These are phyloP conservation scores for Apistogramma diplotaenia DNA, from an alignment of 2,113 vertebrate genomes.

Conservation along the genomic window DNA sequence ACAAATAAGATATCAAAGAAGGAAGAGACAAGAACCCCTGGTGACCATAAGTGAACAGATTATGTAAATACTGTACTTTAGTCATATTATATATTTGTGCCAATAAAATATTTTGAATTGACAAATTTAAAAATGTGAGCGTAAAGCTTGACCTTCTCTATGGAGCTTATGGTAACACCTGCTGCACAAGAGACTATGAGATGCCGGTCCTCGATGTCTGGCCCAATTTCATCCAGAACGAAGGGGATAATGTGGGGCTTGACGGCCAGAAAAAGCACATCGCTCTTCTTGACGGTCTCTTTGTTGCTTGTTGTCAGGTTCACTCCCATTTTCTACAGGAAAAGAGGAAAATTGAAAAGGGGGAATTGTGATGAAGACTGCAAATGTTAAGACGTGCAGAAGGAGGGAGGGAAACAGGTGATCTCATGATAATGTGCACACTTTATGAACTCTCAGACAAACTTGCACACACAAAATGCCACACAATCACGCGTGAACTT, in stretches of 20 bases:
- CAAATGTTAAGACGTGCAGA: not conserved
- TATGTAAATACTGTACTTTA: not conserved
- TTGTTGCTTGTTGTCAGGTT: slow-evolving; percentile 94
- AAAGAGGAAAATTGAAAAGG: rapidly evolving
- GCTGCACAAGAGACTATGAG: slow-evolving; percentile 95
- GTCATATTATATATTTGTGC: not conserved
- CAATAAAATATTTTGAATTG: not conserved
- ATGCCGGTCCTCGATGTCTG: slow-evolving; percentile 89
- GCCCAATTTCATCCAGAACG: slow-evolving; percentile 94
- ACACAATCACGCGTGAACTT: not conserved
- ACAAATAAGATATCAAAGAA: too few species aligned
- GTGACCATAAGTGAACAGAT: too few species aligned
- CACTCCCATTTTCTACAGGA: slow-evolving; percentile 88
- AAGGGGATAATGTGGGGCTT: slow-evolving; percentile 98
- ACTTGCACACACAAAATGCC: not conserved
- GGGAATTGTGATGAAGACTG: not conserved
- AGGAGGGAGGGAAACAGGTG: not conserved
- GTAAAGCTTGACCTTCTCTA: slow-evolving; percentile 86
- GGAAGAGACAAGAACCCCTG: too few species aligned
- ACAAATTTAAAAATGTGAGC: not conserved
- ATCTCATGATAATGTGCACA: not conserved
- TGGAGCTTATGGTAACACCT: slow-evolving; percentile 94
- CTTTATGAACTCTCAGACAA: not conserved
- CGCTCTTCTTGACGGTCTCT: slow-evolving; percentile 87
- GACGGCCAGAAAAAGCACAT: slow-evolving; percentile 94